These are phyloP conservation scores for Paracanthobrama guichenoti DNA, from an alignment of 2,113 vertebrate species.

Conservation along the genomic window DNA sequence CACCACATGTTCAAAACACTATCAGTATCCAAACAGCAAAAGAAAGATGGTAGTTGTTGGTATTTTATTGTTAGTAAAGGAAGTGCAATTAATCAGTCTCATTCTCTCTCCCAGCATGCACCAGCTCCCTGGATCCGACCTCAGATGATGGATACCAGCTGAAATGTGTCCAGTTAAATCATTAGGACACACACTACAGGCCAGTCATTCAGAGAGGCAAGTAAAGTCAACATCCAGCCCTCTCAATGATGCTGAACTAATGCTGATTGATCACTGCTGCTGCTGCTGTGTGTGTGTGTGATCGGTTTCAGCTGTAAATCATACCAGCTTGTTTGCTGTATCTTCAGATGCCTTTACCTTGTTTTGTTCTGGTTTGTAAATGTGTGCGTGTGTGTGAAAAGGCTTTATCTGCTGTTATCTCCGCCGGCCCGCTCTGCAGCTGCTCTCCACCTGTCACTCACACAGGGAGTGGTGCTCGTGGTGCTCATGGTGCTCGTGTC, in stretches of 20 bases:
- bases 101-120: slow-evolving; percentile 28
- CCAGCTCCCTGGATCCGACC: neutral
- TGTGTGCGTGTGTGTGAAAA: slow-evolving; percentile 53
- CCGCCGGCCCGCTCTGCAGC: slow-evolving; percentile 63
- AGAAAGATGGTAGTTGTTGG: neutral
- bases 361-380: slow-evolving; percentile 23
- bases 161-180: slow-evolving; percentile 36
- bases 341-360: slow-evolving; percentile 14
- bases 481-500: neutral
- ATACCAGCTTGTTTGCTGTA: slow-evolving; percentile 16
- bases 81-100: neutral
- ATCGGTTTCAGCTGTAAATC: slow-evolving; percentile 11
- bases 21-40: no score
- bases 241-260: slow-evolving; percentile 30
- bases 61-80: neutral
- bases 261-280: neutral
- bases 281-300: slow-evolving; percentile 5
- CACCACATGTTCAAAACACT: no score
- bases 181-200: neutral
- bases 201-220: slow-evolving; percentile 23
- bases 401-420: slow-evolving; percentile 63
- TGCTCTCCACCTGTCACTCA: slow-evolving; percentile 66
- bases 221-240: slow-evolving; percentile 20
- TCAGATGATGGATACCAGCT: slow-evolving; percentile 22
- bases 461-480: slow-evolving; percentile 15